Evolutionary conservation across 2,113 vertebrate genomes (phyloP), one percentile per base, ranked within the genome.

Genomic region (Uria aalge): DNA sequence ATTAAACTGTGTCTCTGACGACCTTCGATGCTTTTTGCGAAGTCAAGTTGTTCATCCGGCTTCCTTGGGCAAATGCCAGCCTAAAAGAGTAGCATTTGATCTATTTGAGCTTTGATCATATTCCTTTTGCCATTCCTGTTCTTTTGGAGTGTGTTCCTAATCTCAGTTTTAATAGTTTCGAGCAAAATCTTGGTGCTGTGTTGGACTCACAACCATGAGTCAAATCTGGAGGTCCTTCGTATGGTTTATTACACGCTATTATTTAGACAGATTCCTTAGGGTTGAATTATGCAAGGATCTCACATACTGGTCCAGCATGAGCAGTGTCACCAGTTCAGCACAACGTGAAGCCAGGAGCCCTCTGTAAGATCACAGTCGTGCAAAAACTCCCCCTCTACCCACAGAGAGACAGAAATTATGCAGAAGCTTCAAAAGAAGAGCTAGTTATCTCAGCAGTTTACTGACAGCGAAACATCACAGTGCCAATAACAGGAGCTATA

Each of bases 1-100:
- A 5, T 9, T 24, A 26, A 57, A 72, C 36, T 11, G 0, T 6
- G 12, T 12, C 12, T 21, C 56, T 63, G 60, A 13, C 0, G 1
- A 11, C 30, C 67, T 57, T 41, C 0, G 6, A 17, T 47, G 86
- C 17, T 71, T 80, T 92, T 19, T 57, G 73, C 50, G 43, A n/a
- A 89, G 26, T 13, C 9, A 48, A 2, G 7, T 9, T 12, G 43
- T 41, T 91, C 53, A 7, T 9, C 16, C 4, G 8, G 24, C 83
- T 88, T 67, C 14, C 59, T 26, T n/a, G 57, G 67, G 45, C 67
- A 74, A 53, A 3, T 3, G 11, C 52, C 66, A 91, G 66, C 32
- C 47, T 82, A 8, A 8, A 14, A 29, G 62, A 66, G 43, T 3
- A 32, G 59, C 20, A 34, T 38, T 41, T 57, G 41, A 48, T 40